Evolutionary conservation across 2,797 vertebrate genomes (phyloP), one percentile per base, ranked within the genome.

Genomic region (Hemibagrus guttatus): DNA sequence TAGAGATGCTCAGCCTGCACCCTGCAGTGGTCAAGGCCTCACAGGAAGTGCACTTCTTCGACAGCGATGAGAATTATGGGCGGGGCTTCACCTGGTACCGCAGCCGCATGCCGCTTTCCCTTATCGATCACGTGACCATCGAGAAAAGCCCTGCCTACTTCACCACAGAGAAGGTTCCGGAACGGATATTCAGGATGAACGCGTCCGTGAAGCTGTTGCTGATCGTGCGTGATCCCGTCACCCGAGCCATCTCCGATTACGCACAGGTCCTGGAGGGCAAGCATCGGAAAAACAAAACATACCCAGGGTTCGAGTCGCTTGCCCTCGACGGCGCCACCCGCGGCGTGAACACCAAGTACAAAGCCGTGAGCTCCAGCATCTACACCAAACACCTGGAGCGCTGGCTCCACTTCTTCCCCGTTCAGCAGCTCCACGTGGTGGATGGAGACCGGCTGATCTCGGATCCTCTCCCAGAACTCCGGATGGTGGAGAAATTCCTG

Each of bases 181-280:
- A 99, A 94, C 97, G 98, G 93, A 98, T 99, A 94, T 98, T 98
- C 93, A 97, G 97, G 95, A 98, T 99, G 97, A 98, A 98, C 94
- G 98, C 97, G 68, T 98, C 98, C 93, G 96, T 98, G 93, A 99
- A 98, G 93, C 92, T 99, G 94, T 90, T 99, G 92, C 95, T 98
- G 92, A 98, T 98, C 85, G 97, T 99, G 91, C 96, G 98, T 64
- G 98, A 99, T 92, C 98, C 98, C 85, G 98, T 97, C 87, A 98
- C 97, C 88, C 95, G 98, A 92, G 97, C 98, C 86, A 95, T 99
- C 93, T 99, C 98, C 39, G 98, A 99, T 95, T 99, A 99, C 90
- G 98, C 97, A 89, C 98, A 99, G 93, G 97, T 99, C 91, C 94
- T 98, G 91, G 97, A 98, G 92, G 97, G 97, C 66, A 98, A 99